Percentiles rank a stretch among this genome's conserved stretches.
Conservation (phyloP, 2,113 vertebrate species). For the Corynorhinus townsendii region DNA sequence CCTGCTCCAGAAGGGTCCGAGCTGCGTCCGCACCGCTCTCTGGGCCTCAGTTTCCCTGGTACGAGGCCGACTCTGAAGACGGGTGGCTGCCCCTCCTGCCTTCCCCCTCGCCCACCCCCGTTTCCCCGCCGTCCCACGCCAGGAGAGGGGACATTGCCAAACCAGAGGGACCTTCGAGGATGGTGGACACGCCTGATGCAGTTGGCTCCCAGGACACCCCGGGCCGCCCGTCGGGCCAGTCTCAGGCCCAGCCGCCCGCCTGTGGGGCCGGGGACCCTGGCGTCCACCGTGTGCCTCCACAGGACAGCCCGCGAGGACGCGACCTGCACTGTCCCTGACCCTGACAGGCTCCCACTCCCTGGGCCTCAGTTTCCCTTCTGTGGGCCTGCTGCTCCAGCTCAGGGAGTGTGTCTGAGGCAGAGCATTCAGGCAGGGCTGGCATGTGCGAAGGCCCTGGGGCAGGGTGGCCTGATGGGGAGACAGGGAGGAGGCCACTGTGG, state of each 20-base stretch:
- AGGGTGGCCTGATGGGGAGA: neutral
- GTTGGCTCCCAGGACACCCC: neutral
- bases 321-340: neutral
- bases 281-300: rapidly evolving
- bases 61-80: rapidly evolving
- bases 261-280: neutral
- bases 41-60: neutral
- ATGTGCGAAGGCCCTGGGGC: neutral
- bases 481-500: neutral
- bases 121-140: neutral
- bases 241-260: neutral
- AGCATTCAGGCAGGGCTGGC: neutral
- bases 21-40: too few species aligned
- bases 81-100: neutral
- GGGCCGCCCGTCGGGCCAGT: neutral
- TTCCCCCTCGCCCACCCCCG: rapidly evolving
- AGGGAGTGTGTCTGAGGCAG: neutral
- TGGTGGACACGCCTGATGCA: neutral
- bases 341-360: neutral
- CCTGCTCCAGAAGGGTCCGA: neutral
- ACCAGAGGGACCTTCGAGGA: neutral
- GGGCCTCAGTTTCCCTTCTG: neutral
- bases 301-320: neutral
- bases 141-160: neutral
- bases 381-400: neutral